phyloP scores from a whole-genome alignment of 2,888 invertebrate genomes.

The Phanerotoma sp. region DNA sequence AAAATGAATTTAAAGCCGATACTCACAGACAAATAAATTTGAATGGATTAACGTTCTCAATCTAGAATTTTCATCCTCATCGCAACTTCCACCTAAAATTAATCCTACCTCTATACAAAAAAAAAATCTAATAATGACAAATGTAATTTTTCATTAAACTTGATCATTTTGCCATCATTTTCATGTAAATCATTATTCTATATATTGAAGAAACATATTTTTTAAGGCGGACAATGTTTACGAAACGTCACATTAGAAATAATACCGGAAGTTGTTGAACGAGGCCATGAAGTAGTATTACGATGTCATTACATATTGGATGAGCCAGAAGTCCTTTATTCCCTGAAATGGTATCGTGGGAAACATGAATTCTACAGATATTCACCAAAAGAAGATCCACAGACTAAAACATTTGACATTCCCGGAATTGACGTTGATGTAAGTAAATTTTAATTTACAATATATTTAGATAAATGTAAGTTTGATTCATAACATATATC shows the following conservation, averaged over 20 bases:
- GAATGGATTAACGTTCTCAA: too few relatives aligned
- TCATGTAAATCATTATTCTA: too few relatives aligned
- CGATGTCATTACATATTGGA: conserved; percentile 76
- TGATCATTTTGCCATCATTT: too few relatives aligned
- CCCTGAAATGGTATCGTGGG: conserved; percentile 87
- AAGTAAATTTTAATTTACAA: conserved; percentile 58
- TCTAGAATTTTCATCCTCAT: too few relatives aligned
- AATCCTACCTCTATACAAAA: too few relatives aligned
- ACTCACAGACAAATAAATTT: too few relatives aligned
- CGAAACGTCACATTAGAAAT: conserved; percentile 72
- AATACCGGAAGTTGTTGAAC: conserved; percentile 69
- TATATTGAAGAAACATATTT: too few relatives aligned
- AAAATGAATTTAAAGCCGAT: too few relatives aligned
- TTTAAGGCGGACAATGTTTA: conserved; percentile 63
- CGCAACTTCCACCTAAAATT: too few relatives aligned
- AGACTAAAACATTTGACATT: conserved; percentile 72
- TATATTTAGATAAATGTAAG: neutral
- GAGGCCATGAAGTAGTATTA: conserved; percentile 69
- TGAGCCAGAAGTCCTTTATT: conserved; percentile 70
- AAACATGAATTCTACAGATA: conserved; percentile 81
- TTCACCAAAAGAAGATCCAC: conserved; percentile 73
- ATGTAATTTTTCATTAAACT: too few relatives aligned
- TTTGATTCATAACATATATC: conserved; percentile 7
- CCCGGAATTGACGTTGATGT: conserved; percentile 80
- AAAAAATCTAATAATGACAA: too few relatives aligned